Evolutionary conservation across 2,888 invertebrate genomes (phyloP).

Genomic region (Parascotia fuliginaria): DNA sequence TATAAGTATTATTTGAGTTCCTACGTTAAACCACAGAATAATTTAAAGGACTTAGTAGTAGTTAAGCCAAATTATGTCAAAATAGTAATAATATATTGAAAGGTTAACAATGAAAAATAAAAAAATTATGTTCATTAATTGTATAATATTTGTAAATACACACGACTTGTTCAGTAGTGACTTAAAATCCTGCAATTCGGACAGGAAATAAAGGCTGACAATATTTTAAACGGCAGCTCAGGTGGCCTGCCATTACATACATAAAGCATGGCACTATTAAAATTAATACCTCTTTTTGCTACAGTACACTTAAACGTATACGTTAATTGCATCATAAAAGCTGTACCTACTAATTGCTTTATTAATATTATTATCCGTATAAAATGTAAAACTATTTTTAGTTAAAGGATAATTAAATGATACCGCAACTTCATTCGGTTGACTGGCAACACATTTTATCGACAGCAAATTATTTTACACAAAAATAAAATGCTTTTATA

Average conservation of each 20-base stretch:
- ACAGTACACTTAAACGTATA: slow-evolving; percentile 61
- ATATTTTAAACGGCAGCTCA: slow-evolving; percentile 51
- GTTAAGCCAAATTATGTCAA: too few species aligned
- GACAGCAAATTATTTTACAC: too few species aligned
- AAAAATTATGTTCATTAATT: too few species aligned
- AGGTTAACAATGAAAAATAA: too few species aligned
- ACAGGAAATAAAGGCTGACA: slow-evolving; percentile 35
- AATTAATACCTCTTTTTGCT: slow-evolving; percentile 74
- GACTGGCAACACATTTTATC: slow-evolving; percentile 4
- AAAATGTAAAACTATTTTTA: slow-evolving; percentile 53
- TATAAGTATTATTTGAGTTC: too few species aligned
- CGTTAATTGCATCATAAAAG: slow-evolving; percentile 73
- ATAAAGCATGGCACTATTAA: slow-evolving; percentile 64
- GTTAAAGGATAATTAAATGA: slow-evolving; percentile 45
- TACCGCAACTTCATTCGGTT: slow-evolving; percentile 23
- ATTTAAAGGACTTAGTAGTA: too few species aligned
- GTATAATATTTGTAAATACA: too few species aligned
- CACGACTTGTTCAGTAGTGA: too few species aligned
- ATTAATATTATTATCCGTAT: slow-evolving; percentile 45
- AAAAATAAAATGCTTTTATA: too few species aligned
- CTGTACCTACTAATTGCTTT: slow-evolving; percentile 65
- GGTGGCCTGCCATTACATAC: slow-evolving; percentile 65
- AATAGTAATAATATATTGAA: too few species aligned
- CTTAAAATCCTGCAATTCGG: slow-evolving; percentile 9
- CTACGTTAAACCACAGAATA: too few species aligned